phyloP scores from a whole-genome alignment of 2,113 vertebrate genomes.

The Pandion haliaetus region DNA sequence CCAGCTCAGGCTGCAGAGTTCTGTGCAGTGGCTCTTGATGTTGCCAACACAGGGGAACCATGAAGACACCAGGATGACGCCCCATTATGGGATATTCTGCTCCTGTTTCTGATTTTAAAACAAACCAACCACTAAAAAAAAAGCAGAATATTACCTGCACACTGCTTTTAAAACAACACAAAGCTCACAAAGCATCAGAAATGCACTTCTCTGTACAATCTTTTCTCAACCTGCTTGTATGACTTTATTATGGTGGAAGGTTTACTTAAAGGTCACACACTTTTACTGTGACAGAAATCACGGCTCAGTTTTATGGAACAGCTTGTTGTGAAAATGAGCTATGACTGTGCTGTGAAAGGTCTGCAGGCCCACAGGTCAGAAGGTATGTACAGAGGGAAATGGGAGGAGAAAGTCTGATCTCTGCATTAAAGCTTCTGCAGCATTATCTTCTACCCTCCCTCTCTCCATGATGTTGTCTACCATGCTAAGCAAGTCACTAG shows the following conservation, averaged over 20 bases:
- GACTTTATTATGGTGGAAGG: background rate
- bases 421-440: background rate
- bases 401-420: background rate
- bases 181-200: background rate
- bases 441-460: background rate
- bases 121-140: background rate
- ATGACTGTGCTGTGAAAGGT: background rate
- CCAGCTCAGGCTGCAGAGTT: background rate
- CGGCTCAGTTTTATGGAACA: background rate
- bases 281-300: background rate
- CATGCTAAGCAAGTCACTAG: background rate
- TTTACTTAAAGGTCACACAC: background rate
- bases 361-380: background rate
- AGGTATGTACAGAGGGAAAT: background rate
- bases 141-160: background rate
- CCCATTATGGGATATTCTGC: background rate
- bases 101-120: background rate
- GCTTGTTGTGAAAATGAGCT: background rate
- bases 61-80: background rate
- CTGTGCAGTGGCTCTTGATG: background rate
- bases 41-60: background rate
- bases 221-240: fast-evolving
- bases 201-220: background rate
- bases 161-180: background rate
- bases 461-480: background rate